phyloP scores from a whole-genome alignment of 1,140 invertebrate species.

The Drosophila subpulchrella region DNA sequence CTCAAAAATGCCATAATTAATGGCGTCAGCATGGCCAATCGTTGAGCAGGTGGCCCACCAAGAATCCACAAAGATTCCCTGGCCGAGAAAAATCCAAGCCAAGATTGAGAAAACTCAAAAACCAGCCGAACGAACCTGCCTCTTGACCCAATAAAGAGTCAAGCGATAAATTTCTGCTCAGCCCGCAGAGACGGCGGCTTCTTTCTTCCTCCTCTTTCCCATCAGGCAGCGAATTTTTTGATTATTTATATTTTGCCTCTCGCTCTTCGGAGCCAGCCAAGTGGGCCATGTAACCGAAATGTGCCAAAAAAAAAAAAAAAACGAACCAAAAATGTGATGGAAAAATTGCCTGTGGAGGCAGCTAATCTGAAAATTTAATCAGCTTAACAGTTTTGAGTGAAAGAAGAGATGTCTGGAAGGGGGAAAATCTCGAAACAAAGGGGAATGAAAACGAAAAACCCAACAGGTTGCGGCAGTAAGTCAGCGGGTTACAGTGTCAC shows the following conservation, averaged over 20 bases:
- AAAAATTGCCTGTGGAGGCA: slow-evolving; percentile 35
- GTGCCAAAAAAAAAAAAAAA: slow-evolving; percentile 54
- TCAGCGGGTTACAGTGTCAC: slow-evolving; percentile 42
- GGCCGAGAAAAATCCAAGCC: slow-evolving; percentile 1
- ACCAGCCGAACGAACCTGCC: slow-evolving; percentile 57
- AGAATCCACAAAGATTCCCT: slow-evolving; percentile 31
- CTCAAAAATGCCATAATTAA: slow-evolving; percentile 49
- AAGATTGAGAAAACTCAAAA: slow-evolving; percentile 19
- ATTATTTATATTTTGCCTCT: slow-evolving; percentile 43
- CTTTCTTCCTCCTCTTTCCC: slow-evolving; percentile 30
- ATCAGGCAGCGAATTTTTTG: slow-evolving; percentile 39
- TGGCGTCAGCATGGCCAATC: slow-evolving; percentile 46
- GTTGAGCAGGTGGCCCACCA: slow-evolving; percentile 50
- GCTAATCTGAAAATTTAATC: slow-evolving; percentile 73
- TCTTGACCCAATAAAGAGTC: slow-evolving; percentile 69
- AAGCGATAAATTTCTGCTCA: slow-evolving; percentile 65
- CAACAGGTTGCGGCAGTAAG: slow-evolving; percentile 28
- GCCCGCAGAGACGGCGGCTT: slow-evolving; percentile 30
- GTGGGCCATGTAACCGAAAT: slow-evolving; percentile 70
- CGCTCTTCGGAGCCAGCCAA: slow-evolving; percentile 29
- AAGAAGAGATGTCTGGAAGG: background rate
- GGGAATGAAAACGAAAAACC: slow-evolving; percentile 12
- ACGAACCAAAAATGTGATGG: slow-evolving; percentile 28
- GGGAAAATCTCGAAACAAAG: background rate
- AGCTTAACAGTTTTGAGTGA: slow-evolving; percentile 35